Percentiles rank a stretch among this genome's conserved stretches.
Conservation (phyloP, 2,888 invertebrate genomes). For the Scaptomyza flava region DNA sequence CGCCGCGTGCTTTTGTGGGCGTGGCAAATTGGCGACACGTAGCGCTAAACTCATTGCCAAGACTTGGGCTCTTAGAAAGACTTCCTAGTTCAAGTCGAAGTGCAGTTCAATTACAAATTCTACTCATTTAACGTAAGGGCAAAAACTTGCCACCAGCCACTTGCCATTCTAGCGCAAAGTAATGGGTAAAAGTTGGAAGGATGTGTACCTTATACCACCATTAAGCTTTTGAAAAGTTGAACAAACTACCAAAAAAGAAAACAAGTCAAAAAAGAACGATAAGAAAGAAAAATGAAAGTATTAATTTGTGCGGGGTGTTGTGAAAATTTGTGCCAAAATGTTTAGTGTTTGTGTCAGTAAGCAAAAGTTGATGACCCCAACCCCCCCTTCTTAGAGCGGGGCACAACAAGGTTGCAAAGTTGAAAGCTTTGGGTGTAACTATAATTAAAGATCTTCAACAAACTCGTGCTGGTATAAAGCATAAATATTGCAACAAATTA, state of each 20-base stretch:
- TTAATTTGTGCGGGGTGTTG: conserved; percentile 60
- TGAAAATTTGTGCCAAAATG: conserved; percentile 49
- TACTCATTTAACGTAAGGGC: conserved; percentile 43
- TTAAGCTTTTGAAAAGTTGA: conserved; percentile 78
- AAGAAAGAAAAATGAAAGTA: conserved; percentile 16
- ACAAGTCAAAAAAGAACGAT: not conserved
- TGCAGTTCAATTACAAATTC: conserved; percentile 66
- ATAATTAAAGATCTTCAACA: conserved; percentile 13
- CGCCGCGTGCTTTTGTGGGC: conserved; percentile 19
- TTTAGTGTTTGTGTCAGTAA: conserved; percentile 22
- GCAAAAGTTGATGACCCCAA: conserved; percentile 1
- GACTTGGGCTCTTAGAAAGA: conserved; percentile 4
- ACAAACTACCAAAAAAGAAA: conserved; percentile 31
- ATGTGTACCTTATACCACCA: conserved; percentile 55
- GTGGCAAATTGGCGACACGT: conserved; percentile 67
- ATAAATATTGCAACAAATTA: not conserved
- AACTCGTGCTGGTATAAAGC: not conserved
- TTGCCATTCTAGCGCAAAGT: conserved; percentile 41
- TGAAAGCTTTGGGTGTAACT: conserved; percentile 7
- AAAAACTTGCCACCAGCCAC: conserved; percentile 55
- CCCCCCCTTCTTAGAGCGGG: not conserved
- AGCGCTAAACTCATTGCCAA: conserved; percentile 34
- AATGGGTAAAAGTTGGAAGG: conserved; percentile 74
- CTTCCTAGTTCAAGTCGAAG: conserved; percentile 18
- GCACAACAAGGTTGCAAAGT: not conserved